Evolutionary conservation across 1,140 invertebrate species (phyloP), one percentile per base, ranked within the genome.

Genomic region (Trigoniulus corallinus): DNA sequence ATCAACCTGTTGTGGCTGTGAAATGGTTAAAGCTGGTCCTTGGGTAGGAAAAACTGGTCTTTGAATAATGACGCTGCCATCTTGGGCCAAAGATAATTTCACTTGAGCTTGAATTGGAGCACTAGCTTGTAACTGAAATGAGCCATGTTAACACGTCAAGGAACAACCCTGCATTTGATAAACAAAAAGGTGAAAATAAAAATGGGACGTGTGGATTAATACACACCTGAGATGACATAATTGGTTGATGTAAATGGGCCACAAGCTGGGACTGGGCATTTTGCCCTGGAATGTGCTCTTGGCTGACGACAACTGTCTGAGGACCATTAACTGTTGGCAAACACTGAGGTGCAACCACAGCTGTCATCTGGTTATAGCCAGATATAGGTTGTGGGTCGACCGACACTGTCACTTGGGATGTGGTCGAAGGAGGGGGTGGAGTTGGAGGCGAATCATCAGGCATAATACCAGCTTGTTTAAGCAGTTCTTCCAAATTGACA

Each of bases 51-150:
- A 34, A 34, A 34, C 29, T 7, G 42, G 42, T 15, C 55, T 48
- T 24, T 61, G 56, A 22, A 62, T n/a, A 18, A 59, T 53, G 15
- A 61, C 47, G 50, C 55, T 59, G 1, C 60, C 60, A 51, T 61
- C 60, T 39, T 57, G 57, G 12, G 54, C 47, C 20, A 62, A 47
- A 3, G 59, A 41, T 22, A 61, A 20, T 42, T 59, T 59, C 3
- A 61, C 22, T 45, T 60, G 59, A 18, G 54, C 34, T 44, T 45
- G n/a, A n/a, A 39, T 23, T 51, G 29, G 29, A 7, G 15, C 29
- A 34, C 29, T 15, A 15, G 29, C 7, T 15, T 34, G 29, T 15
- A 34, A 34, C 29, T 34, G 15, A 34, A 39, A 47, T 22, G 25
- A 25, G 10, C 10, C 7, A 3, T 27, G 3, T 37, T 48, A 7